phyloP scores from a whole-genome alignment of 2,113 vertebrate species.

The Burhinus oedicnemus region DNA sequence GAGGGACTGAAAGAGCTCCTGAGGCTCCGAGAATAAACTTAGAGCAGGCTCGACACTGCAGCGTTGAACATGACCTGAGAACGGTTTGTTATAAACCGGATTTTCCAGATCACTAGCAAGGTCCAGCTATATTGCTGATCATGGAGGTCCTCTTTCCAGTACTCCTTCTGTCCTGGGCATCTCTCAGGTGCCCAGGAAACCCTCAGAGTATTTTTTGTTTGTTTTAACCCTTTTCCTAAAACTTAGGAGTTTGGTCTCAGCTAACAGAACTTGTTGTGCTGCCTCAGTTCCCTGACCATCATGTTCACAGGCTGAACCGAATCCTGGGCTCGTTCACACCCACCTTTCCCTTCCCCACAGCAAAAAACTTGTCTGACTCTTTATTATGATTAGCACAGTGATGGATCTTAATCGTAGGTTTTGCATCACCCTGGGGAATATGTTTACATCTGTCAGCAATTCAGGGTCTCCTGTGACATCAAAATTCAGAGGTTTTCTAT shows the following conservation, averaged over 20 bases:
- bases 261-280: neutral
- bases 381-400: neutral
- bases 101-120: neutral
- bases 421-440: neutral
- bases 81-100: neutral
- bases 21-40: neutral
- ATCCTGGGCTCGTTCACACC: neutral
- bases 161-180: neutral
- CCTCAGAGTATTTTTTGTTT: neutral
- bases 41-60: neutral
- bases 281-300: neutral
- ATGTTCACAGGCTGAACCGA: neutral
- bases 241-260: neutral
- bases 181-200: neutral
- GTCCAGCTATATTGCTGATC: neutral
- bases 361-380: neutral
- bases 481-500: neutral
- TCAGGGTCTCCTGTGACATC: neutral
- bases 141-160: neutral
- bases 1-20: neutral
- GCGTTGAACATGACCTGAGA: neutral
- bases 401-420: neutral
- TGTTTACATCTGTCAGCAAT: neutral
- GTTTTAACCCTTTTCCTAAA: neutral
- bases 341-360: neutral